These are phyloP conservation scores for Meleagris gallopavo DNA, from an alignment of 2,113 vertebrate genomes.

Conservation along the genomic window DNA sequence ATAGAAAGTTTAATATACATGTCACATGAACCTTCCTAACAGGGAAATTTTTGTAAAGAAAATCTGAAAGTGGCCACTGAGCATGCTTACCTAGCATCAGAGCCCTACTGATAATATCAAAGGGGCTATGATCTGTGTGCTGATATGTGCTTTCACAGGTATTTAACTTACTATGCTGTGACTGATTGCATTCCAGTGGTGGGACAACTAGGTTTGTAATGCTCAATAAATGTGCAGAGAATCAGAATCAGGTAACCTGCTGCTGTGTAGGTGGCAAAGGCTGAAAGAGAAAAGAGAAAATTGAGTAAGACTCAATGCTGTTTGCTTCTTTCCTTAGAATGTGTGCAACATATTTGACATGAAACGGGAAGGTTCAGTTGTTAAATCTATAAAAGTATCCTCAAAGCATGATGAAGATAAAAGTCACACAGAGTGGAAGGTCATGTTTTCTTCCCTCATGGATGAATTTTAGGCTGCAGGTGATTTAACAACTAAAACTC, in stretches of 20 bases:
- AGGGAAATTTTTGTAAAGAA: neutral
- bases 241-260: neutral
- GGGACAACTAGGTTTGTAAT: neutral
- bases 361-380: constrained; percentile 1
- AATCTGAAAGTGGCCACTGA: neutral
- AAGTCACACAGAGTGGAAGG: neutral
- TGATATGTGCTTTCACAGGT: neutral
- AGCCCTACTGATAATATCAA: neutral
- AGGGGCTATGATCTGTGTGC: neutral
- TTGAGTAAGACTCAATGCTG: neutral
- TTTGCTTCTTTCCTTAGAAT: neutral
- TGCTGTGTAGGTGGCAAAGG: neutral
- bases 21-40: neutral
- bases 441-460: neutral
- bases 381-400: constrained; percentile 5
- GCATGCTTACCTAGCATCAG: neutral
- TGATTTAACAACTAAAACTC: neutral
- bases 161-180: neutral
- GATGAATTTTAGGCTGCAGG: neutral
- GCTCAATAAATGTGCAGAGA: neutral
- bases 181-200: neutral
- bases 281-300: neutral
- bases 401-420: constrained; percentile 16
- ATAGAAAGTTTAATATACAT: neutral
- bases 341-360: neutral